Base-by-base conservation (phyloP, 1,140 invertebrate genomes). In the Temnothorax longispinosus region DNA sequence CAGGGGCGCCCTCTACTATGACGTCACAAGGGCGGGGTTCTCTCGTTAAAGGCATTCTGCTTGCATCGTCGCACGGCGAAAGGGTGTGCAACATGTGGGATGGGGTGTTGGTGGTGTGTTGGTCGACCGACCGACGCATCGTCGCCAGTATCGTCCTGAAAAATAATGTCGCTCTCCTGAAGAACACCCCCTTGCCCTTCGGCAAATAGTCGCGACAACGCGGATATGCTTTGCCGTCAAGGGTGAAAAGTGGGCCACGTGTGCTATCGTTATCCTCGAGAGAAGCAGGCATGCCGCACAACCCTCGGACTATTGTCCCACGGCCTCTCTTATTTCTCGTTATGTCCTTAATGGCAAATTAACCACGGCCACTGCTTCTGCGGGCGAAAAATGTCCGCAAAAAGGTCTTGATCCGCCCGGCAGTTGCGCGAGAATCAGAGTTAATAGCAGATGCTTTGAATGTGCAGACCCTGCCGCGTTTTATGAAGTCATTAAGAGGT, bases 11-110 rank as follows among this genome's bases (percentile, higher is more conserved):
- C 27, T 41, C 35, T 47, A 64, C n/a, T 47, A 69, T 95, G 94
- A 95, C 94, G 94, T 95, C 94, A 95, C 92, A 93, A 94, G 94
- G 94, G 94, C 93, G 94, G 94, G 93, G 94, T 95, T 86, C 86
- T 94, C 92, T 95, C 92, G 94, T 94, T 94, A 94, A 92, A 91
- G 89, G 91, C 87, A 92, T 82, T 93, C 91, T 88, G 69, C 47
- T 60, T 90, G 77, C 87, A 84, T 75, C 54, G 58, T 32, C n/a
- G 54, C 74, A 67, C 74, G 76, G 54, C 67, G 64, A 75, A 90
- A 80, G 84, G 91, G 90, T 86, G 91, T 92, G 93, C 94, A 95
- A 95, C 94, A 95, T 93, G 94, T 95, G 94, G 94, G 91, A 94
- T 76, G 92, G 88, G 90, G 91, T 27, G 27, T 71, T 82, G 62